Evolutionary conservation across 2,888 invertebrate genomes (phyloP).

Genomic region (Lacanobia wlatinum): DNA sequence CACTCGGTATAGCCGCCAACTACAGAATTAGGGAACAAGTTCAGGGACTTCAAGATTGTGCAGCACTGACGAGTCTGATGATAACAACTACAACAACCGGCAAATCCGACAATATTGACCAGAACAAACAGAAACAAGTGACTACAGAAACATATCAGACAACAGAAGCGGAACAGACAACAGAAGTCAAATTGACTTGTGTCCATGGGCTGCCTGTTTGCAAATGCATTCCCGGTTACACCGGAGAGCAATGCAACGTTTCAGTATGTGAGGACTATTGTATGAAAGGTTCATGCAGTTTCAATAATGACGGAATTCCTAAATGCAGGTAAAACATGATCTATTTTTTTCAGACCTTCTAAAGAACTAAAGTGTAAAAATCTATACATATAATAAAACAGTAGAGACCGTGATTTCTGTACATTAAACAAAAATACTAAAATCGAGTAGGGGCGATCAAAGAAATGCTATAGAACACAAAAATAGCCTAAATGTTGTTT

Average conservation of each 20-base stretch:
- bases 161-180: neutral
- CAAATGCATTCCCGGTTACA: neutral
- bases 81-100: neutral
- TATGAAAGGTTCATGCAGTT: neutral
- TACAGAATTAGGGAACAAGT: neutral
- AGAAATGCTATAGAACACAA: too few species aligned
- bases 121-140: neutral
- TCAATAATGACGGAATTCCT: neutral
- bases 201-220: neutral
- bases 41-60: neutral
- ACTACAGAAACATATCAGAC: neutral
- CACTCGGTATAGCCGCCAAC: neutral
- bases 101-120: neutral
- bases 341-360: neutral
- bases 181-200: neutral
- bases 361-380: too few species aligned
- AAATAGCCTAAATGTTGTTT: too few species aligned
- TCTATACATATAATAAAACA: too few species aligned
- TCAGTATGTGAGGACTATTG: neutral
- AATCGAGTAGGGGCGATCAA: too few species aligned
- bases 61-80: neutral
- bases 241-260: neutral
- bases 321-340: neutral
- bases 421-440: too few species aligned
- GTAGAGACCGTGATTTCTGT: too few species aligned